Percentiles rank a stretch among this genome's conserved stretches.
Conservation (phyloP, 1,140 invertebrate genomes). For the Lutraria rhynchaena region DNA sequence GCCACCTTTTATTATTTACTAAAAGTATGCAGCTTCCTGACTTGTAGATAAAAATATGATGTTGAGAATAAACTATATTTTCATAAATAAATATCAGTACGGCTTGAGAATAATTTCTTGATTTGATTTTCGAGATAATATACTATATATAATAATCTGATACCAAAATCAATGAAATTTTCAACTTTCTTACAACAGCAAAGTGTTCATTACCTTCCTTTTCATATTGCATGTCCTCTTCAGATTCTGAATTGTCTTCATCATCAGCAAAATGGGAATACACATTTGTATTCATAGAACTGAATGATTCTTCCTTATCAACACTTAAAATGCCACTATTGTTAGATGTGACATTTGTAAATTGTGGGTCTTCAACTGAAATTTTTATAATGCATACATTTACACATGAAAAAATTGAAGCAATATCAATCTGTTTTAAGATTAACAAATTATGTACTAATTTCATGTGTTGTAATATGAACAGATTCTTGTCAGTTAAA, state of each 20-base stretch:
- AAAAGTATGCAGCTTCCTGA: too few species aligned
- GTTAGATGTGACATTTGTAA: background rate
- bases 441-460: background rate
- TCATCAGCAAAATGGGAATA: background rate
- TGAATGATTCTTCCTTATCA: background rate
- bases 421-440: background rate
- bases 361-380: background rate
- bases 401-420: background rate
- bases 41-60: too few species aligned
- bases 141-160: too few species aligned
- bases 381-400: background rate
- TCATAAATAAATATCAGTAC: too few species aligned
- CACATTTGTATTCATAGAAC: background rate
- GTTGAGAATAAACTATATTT: too few species aligned
- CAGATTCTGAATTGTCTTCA: background rate
- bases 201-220: background rate
- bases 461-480: too few species aligned
- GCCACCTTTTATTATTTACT: background rate
- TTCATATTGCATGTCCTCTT: background rate
- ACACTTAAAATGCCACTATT: background rate
- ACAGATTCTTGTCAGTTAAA: too few species aligned
- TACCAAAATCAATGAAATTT: too few species aligned
- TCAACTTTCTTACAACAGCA: too few species aligned
- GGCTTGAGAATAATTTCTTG: too few species aligned
- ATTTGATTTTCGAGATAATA: too few species aligned